Evolutionary conservation across 2,888 invertebrate species (phyloP).

Genomic region (Drosophila maculinotata): DNA sequence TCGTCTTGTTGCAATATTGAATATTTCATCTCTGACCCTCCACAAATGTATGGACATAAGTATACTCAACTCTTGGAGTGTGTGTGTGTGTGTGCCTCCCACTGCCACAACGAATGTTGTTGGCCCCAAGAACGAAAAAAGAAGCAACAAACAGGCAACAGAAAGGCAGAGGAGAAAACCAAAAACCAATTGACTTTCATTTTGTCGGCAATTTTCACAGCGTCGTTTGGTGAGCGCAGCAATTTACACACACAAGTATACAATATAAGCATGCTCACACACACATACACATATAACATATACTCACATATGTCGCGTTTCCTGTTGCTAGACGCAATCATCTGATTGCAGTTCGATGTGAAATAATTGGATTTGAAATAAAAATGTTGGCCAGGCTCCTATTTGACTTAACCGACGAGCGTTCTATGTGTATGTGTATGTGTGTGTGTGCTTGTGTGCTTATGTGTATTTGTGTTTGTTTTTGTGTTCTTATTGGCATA

Average conservation of each 20-base stretch:
- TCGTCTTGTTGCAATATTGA: constrained; percentile 71
- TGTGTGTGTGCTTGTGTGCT: constrained; percentile 11
- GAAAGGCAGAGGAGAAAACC: constrained; percentile 22
- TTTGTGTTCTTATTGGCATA: constrained; percentile 49
- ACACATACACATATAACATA: constrained; percentile 3
- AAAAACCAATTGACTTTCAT: constrained; percentile 77
- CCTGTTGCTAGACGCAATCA: constrained; percentile 79
- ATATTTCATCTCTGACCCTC: constrained; percentile 63
- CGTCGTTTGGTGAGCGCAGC: constrained; percentile 48
- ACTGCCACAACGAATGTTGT: constrained; percentile 37
- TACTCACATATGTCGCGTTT: constrained; percentile 35
- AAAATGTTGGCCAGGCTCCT: constrained; percentile 62
- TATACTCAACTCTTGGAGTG: no score
- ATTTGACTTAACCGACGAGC: constrained; percentile 32
- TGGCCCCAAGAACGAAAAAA: constrained; percentile 19
- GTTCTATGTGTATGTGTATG: background rate
- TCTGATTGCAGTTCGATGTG: constrained; percentile 81
- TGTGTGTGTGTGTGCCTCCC: no score
- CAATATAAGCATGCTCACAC: constrained; percentile 13
- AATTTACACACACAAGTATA: constrained; percentile 34
- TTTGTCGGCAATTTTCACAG: constrained; percentile 74
- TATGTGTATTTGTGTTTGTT: constrained; percentile 15
- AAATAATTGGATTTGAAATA: constrained; percentile 82
- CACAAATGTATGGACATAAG: constrained; percentile 40
- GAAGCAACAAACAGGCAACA: constrained; percentile 19